Percentiles rank a stretch among this genome's conserved stretches.
Evolutionary conservation across 2,888 invertebrate genomes (phyloP).

Genomic region (Ellobium chinense): DNA sequence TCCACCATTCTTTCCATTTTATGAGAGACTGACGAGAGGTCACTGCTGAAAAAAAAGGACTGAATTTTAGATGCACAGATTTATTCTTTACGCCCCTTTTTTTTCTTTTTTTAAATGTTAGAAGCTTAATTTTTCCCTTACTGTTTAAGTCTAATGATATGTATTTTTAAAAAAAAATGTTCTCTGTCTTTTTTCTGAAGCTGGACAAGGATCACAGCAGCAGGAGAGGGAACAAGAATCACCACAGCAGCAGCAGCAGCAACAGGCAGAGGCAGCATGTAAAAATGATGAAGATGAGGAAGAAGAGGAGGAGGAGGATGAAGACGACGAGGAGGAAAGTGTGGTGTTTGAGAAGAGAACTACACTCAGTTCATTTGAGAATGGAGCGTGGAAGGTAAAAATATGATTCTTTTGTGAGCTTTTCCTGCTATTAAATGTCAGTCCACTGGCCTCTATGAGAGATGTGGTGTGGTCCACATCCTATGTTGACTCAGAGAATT

Average conservation of each 20-base stretch:
- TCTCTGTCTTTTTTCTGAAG: neutral
- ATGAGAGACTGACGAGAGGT: no score
- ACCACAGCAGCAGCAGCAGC: neutral
- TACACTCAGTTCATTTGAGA: constrained; percentile 54
- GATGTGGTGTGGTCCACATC: no score
- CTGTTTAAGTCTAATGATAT: neutral
- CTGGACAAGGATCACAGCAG: neutral
- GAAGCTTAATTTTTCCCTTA: neutral
- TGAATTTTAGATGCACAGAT: neutral
- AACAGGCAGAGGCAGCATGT: constrained; percentile 46
- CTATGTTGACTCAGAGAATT: no score
- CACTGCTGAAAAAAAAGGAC: neutral
- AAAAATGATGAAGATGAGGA: constrained; percentile 46
- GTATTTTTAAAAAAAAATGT: neutral
- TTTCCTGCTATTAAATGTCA: no score
- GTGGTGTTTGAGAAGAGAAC: constrained; percentile 58
- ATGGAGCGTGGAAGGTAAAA: constrained; percentile 56
- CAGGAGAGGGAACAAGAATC: neutral
- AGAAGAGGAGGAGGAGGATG: constrained; percentile 52
- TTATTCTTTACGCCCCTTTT: neutral
- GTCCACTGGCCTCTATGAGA: no score
- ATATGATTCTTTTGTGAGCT: no score
- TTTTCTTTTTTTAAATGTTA: neutral
- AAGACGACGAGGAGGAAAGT: constrained; percentile 49
- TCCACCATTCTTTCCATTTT: no score